Evolutionary conservation across 1,140 invertebrate species (phyloP).

Genomic region (Phocides pigmalion): DNA sequence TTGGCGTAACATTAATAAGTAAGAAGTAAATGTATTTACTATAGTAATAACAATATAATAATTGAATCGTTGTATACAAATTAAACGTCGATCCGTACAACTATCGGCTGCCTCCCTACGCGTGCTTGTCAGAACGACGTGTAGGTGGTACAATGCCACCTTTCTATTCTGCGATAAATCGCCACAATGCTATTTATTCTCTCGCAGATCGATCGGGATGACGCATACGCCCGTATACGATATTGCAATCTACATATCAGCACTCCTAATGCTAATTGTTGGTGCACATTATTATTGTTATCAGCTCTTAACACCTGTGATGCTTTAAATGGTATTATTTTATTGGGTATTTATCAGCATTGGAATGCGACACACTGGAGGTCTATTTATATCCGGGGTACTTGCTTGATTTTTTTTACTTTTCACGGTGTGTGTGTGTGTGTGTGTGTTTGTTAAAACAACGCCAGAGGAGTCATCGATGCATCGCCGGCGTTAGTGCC

Average conservation of each 20-base stretch:
- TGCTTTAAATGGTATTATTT: constrained; percentile 4
- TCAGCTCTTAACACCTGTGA: constrained; percentile 31
- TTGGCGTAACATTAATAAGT: not conserved
- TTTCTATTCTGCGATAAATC: constrained; percentile 53
- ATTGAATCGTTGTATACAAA: not conserved
- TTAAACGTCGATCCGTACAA: not conserved
- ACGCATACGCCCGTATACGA: constrained; percentile 55
- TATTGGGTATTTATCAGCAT: not conserved
- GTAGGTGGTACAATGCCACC: constrained; percentile 54
- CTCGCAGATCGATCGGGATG: constrained; percentile 56
- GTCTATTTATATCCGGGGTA: no score
- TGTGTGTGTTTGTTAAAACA: no score
- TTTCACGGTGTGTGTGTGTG: no score
- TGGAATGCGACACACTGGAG: not conserved
- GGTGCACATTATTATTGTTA: constrained; percentile 43
- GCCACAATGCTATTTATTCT: constrained; percentile 43
- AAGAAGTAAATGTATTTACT: not conserved
- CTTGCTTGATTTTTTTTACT: no score
- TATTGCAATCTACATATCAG: constrained; percentile 44
- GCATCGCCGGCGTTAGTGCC: no score
- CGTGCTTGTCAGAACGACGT: constrained; percentile 45
- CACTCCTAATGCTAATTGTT: constrained; percentile 41
- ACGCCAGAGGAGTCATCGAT: no score
- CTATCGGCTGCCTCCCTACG: constrained; percentile 32
- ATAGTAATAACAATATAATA: not conserved